Evolutionary conservation across 2,797 vertebrate genomes (phyloP).

Genomic region (Octomys mimax): DNA sequence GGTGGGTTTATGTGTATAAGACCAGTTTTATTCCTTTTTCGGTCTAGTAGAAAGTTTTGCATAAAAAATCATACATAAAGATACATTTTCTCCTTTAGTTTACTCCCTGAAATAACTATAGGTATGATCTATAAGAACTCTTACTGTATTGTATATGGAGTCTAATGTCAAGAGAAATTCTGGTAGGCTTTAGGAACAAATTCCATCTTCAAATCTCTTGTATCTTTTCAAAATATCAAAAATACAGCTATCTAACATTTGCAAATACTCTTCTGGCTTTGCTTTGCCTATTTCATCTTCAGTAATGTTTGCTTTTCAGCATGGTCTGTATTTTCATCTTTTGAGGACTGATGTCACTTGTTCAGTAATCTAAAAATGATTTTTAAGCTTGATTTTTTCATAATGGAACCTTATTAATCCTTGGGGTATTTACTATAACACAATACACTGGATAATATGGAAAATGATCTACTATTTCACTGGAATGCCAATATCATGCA

Average conservation of each 20-base stretch:
- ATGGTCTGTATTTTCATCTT: constrained; percentile 46
- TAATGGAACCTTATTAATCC: constrained; percentile 78
- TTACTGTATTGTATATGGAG: constrained; percentile 12
- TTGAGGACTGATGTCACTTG: constrained; percentile 63
- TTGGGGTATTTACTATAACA: constrained; percentile 71
- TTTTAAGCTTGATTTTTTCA: constrained; percentile 73
- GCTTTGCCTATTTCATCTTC: constrained; percentile 48
- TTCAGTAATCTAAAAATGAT: constrained; percentile 70
- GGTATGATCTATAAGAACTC: constrained; percentile 12
- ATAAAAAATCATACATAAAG: constrained; percentile 65
- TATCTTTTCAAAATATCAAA: constrained; percentile 37
- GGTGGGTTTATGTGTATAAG: constrained; percentile 37
- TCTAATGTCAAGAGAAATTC: constrained; percentile 46
- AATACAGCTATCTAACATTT: constrained; percentile 62
- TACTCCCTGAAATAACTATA: constrained; percentile 37
- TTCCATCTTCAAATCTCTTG: constrained; percentile 51
- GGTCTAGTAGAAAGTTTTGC: constrained; percentile 45
- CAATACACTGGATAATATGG: constrained; percentile 67
- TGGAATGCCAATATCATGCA: constrained; percentile 71
- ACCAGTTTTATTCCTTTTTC: constrained; percentile 49
- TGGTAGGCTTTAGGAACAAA: constrained; percentile 36
- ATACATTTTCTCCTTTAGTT: constrained; percentile 39
- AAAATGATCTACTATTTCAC: constrained; percentile 72
- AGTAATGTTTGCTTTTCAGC: constrained; percentile 52
- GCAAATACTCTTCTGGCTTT: constrained; percentile 67